Evolutionary conservation across 2,888 invertebrate species (phyloP), one percentile per base, ranked within the genome.

Genomic region (Melipona beecheii): DNA sequence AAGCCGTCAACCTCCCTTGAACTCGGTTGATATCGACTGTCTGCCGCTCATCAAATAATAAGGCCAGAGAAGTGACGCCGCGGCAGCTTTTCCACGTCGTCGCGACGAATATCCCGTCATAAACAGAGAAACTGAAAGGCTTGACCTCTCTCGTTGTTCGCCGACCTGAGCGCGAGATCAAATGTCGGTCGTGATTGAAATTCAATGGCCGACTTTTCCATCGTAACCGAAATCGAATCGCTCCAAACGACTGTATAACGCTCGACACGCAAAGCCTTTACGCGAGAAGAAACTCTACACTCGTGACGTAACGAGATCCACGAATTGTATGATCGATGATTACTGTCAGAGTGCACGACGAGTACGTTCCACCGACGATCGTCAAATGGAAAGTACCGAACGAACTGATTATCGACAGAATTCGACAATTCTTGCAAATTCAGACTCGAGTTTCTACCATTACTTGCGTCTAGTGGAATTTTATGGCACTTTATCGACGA

Each of bases 11-110:
- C 87, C 86, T 88, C 80, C 79, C 86, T 85, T 87, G 89, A 90
- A 90, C 88, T 78, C 85, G 60, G 52, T 69, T 81, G 86, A 86
- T 89, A 91, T 90, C 87, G 89, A 91, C 87, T 83, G 84, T 68
- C 65, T 72, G 27, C 9, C 9, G 81, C 84, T 88, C 81, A 69
- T 84, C 81, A 84, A 86, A 86, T 86, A 87, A 87, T 71, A 75
- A 86, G 74, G 80, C 43, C 65, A 56, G 65, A 83, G 56, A 73
- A 79, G 75, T 70, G 74, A 65, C 81, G 81, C 72, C 75, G 66
- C 75, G 73, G 62, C 54, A 50, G 64, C 52, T 70, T 65, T 74
- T 76, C 60, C 68, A 77, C 72, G 70, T 24, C 5, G 49, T 6
- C 60, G 70, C 56, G 68, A 58, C 24, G 49, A 65, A 36, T 50